These are phyloP conservation scores for Drosophila setifemur DNA, from an alignment of 1,140 invertebrate genomes.

Conservation along the genomic window DNA sequence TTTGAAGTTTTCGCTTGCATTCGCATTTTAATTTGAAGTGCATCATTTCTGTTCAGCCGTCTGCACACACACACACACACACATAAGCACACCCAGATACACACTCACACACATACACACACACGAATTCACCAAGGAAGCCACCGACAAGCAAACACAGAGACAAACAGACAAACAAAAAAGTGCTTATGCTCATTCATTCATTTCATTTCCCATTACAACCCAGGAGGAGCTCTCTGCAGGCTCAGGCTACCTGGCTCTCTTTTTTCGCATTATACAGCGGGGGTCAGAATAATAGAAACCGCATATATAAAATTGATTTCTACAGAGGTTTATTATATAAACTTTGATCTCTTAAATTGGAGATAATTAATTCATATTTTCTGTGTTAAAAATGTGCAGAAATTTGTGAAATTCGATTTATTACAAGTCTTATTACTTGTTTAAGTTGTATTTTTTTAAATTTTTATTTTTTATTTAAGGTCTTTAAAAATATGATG, in stretches of 20 bases:
- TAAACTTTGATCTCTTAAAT: too few relatives aligned
- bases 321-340: too few relatives aligned
- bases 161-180: constrained; percentile 60
- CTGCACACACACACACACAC: constrained; percentile 47
- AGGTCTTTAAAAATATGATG: too few relatives aligned
- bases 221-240: constrained; percentile 37
- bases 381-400: too few relatives aligned
- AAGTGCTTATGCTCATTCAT: constrained; percentile 81
- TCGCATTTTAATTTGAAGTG: constrained; percentile 81
- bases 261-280: constrained; percentile 4
- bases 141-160: constrained; percentile 35
- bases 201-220: constrained; percentile 81
- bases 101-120: not conserved
- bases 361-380: too few relatives aligned
- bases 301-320: too few relatives aligned
- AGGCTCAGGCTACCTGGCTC: constrained; percentile 24
- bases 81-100: constrained; percentile 33
- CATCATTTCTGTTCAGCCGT: constrained; percentile 64
- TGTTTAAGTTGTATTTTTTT: too few relatives aligned
- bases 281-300: not conserved
- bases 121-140: constrained; percentile 18
- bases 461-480: too few relatives aligned
- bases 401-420: too few relatives aligned
- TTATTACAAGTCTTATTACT: too few relatives aligned
- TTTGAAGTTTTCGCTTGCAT: constrained; percentile 80